Percentiles rank a stretch among this genome's conserved stretches.
phyloP scores from a whole-genome alignment of 2,797 vertebrate species.

The Merluccius polli region DNA sequence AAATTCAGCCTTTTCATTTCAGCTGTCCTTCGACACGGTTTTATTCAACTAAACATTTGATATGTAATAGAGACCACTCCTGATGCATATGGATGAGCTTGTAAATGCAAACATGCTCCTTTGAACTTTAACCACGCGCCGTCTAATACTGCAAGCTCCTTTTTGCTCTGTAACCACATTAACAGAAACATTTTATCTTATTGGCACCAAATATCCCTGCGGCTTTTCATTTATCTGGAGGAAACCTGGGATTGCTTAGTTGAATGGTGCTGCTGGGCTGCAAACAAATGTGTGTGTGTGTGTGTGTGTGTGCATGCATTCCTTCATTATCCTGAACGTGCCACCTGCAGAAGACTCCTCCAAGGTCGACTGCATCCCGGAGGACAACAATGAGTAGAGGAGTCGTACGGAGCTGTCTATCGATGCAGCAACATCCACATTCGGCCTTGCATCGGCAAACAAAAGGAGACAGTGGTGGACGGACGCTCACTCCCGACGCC shows the following conservation, averaged over 20 bases:
- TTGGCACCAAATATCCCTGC: background rate
- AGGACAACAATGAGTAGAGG: background rate
- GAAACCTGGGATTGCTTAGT: background rate
- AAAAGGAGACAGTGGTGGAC: too few relatives aligned
- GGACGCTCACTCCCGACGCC: too few relatives aligned
- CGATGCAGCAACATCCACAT: too few relatives aligned
- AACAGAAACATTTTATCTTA: background rate
- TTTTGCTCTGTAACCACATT: background rate
- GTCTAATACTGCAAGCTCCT: background rate
- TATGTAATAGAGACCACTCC: background rate
- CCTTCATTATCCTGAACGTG: background rate
- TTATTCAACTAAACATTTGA: constrained; percentile 12
- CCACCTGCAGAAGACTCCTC: background rate
- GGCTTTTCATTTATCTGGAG: background rate
- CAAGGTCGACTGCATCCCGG: background rate
- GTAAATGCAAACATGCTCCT: background rate
- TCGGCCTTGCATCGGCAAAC: too few relatives aligned
- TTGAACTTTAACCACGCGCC: background rate
- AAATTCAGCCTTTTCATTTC: background rate
- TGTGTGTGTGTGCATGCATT: background rate
- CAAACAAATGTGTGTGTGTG: background rate
- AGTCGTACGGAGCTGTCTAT: too few relatives aligned
- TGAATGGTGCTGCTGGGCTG: background rate
- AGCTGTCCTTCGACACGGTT: background rate
- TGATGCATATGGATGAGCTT: constrained; percentile 11